phyloP scores from a whole-genome alignment of 2,113 vertebrate species.

The Sceloporus tristichus region DNA sequence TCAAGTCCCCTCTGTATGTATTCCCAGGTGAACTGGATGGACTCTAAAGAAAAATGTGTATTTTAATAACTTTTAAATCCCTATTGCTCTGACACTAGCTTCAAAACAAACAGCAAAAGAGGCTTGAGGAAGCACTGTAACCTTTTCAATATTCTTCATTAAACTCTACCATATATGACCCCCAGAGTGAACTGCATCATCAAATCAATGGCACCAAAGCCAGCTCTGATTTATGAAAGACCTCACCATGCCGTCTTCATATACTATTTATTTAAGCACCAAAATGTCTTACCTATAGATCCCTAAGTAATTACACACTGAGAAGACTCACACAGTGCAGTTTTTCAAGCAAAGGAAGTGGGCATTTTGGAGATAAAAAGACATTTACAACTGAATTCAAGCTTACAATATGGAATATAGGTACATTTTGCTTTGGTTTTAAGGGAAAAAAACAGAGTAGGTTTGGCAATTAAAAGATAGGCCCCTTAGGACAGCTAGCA shows the following conservation, averaged over 20 bases:
- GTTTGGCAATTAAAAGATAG: constrained; percentile 50
- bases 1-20: not conserved
- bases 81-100: constrained; percentile 31
- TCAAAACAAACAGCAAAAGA: constrained; percentile 59
- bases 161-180: constrained; percentile 59
- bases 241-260: constrained; percentile 72
- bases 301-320: constrained; percentile 74
- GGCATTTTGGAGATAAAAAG: constrained; percentile 66
- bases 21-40: constrained; percentile 38
- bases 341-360: constrained; percentile 67
- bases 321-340: constrained; percentile 69
- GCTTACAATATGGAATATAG: constrained; percentile 50
- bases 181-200: constrained; percentile 73
- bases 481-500: constrained; percentile 43
- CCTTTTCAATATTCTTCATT: constrained; percentile 77
- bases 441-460: not conserved
- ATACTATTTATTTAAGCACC: constrained; percentile 74
- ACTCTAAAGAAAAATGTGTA: constrained; percentile 24
- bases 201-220: constrained; percentile 76
- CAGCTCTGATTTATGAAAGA: constrained; percentile 71
- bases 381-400: constrained; percentile 69
- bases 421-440: constrained; percentile 53
- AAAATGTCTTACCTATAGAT: constrained; percentile 77
- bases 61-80: constrained; percentile 44
- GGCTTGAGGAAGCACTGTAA: constrained; percentile 63